These are phyloP conservation scores for Empidonax alnorum DNA, from an alignment of 2,113 vertebrate species.

Conservation along the genomic window DNA sequence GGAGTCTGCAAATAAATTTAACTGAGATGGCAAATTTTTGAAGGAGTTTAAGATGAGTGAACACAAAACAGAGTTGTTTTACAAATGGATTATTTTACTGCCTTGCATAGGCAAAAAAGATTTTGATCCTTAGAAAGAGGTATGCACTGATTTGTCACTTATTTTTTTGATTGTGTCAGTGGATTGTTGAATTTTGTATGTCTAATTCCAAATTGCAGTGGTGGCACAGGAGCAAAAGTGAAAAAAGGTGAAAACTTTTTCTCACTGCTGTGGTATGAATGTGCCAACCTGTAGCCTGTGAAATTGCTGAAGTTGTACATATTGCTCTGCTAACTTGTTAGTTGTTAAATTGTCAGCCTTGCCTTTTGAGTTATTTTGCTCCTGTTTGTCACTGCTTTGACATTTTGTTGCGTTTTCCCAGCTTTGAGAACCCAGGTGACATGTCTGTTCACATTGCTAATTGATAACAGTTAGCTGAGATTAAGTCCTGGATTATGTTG, in stretches of 20 bases:
- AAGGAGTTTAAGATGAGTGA: neutral
- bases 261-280: neutral
- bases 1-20: conserved; percentile 5
- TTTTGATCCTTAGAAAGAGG: neutral
- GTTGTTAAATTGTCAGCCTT: neutral
- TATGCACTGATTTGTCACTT: neutral
- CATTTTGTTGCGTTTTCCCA: neutral
- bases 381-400: neutral
- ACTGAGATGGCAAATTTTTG: neutral
- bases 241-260: neutral
- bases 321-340: neutral
- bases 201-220: neutral
- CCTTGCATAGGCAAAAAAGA: neutral
- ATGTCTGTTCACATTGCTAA: neutral
- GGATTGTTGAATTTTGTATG: neutral
- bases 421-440: neutral
- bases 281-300: neutral
- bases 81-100: neutral
- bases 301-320: neutral
- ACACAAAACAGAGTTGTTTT: neutral
- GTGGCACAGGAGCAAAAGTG: neutral
- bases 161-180: neutral
- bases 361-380: neutral
- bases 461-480: neutral
- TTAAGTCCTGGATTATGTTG: neutral